Evolutionary conservation across 2,888 invertebrate genomes (phyloP), one percentile per base, ranked within the genome.

Genomic region (Autographa pulchrina): DNA sequence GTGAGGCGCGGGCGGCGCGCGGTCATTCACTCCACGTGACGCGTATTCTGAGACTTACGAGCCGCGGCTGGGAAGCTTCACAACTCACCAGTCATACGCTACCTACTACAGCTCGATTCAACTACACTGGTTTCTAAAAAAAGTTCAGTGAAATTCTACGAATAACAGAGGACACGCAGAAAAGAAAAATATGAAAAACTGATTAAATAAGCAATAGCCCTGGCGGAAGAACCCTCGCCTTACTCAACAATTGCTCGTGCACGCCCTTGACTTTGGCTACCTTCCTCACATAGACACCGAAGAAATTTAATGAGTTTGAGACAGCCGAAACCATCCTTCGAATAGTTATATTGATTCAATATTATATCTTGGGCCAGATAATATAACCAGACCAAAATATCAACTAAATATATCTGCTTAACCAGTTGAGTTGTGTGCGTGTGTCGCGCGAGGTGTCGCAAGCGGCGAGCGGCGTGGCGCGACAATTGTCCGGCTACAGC

Each of bases 11-110:
- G 38, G 59, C 41, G 43, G 59, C 20, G 68, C 56, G 70, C 77
- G 83, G 81, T 75, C 81, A 69, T 83, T 83, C 67, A 78, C 83
- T 75, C 75, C 65, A 0, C 48, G n/a, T n/a, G 48, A n/a, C n/a
- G 65, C 62, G 64, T 80, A 72, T 72, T 80, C 62, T 61, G 60
- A 74, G 72, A 60, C 38, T 56, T 43, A 62, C 54, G 60, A 59
- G 65, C 58, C 11, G 52, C 61, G 65, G 35, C 54, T 11, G 58
- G 38, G 35, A 64, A 56, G 31, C 35, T 52, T 62, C 63, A 54
- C 54, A 4, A 43, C 18, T 25, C 25, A n/a, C 13, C 16, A 25
- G 54, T 43, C 43, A 16, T 14, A 43, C 16, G 43, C 43, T 16
- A 5, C 43, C 4, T 0, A 14, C 25, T 25, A 25, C 3, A 16